Conservation (phyloP, 64 coral and sea anemone species). For the Montipora foliosa region DNA sequence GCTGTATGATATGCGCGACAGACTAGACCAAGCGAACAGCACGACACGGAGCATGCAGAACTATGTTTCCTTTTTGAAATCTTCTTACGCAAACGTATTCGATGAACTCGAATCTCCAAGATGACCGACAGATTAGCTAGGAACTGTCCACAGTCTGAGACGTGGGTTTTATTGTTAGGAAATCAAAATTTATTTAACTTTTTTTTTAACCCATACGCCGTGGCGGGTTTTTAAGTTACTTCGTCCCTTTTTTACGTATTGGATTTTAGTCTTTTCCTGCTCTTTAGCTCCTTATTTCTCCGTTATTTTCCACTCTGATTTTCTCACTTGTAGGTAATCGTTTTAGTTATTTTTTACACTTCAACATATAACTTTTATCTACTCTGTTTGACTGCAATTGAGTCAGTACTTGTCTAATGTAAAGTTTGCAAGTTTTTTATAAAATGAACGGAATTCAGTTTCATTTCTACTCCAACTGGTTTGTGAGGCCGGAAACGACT, state of each 20-base stretch:
- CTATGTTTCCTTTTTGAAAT: slow-evolving; percentile 96
- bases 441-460: not conserved
- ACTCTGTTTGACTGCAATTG: not conserved
- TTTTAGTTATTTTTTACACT: not conserved
- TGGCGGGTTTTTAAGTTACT: not conserved
- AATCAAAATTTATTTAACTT: slow-evolving; percentile 25
- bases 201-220: not conserved
- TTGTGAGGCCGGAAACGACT: not conserved
- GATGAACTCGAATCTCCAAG: slow-evolving; percentile 85
- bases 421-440: not conserved
- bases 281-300: not conserved
- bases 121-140: slow-evolving; percentile 36
- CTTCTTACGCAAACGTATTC: slow-evolving; percentile 96
- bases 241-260: not conserved
- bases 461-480: not conserved
- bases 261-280: not conserved
- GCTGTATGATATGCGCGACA: slow-evolving; percentile 93
- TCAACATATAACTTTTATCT: not conserved
- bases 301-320: not conserved
- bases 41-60: slow-evolving; percentile 99
- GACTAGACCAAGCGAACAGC: slow-evolving; percentile 93
- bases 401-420: not conserved
- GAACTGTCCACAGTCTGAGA: not conserved
- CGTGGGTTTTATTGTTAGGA: slow-evolving; percentile 2
- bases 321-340: not conserved